Evolutionary conservation across 2,113 vertebrate species (phyloP), one percentile per base, ranked within the genome.

Genomic region (Spilogale gracilis): DNA sequence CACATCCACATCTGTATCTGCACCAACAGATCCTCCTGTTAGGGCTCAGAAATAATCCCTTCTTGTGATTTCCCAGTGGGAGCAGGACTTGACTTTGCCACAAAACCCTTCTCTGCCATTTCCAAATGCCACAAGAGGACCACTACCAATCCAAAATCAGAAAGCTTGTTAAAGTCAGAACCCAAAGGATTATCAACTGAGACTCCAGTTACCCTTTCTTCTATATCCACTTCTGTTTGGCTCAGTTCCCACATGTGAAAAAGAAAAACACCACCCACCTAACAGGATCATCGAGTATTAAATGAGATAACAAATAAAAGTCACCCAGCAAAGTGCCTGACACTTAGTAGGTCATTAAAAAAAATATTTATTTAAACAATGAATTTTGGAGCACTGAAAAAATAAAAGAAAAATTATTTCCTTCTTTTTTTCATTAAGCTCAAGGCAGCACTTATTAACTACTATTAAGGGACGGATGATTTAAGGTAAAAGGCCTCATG

Each of bases 401-500:
- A 38, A 38, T 38, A 38, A 38, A 38, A 38, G 38, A 38, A 38
- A 38, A 38, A 38, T 38, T 38, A 38, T 92, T 95, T 85, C 5
- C 50, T 80, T 78, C 16, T 30, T 87, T 93, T 45, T 82, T 76
- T 71, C 45, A 17, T 38, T 76, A 50, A 50, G 16, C 74, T 58
- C 45, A 94, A 93, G 60, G 91, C 1, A 73, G 32, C 32, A 45
- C 56, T 95, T 54, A 63, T 1, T 87, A 92, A 81, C 48, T 56
- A 27, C 21, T 84, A 16, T 89, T 73, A 81, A 38, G 58, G 48
- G 21, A 63, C 43, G 78, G 85, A 92, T 23, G 48, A 52, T 79
- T 88, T 82, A 76, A 88, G 48, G 63, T 48, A n/a, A 85, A 95
- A 95, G 86, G 12, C 23, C 30, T 73, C 54, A 14, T 69, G n/a